Base-by-base conservation (phyloP, 1,140 invertebrate genomes). In the Stegodyphus mimosarum region DNA sequence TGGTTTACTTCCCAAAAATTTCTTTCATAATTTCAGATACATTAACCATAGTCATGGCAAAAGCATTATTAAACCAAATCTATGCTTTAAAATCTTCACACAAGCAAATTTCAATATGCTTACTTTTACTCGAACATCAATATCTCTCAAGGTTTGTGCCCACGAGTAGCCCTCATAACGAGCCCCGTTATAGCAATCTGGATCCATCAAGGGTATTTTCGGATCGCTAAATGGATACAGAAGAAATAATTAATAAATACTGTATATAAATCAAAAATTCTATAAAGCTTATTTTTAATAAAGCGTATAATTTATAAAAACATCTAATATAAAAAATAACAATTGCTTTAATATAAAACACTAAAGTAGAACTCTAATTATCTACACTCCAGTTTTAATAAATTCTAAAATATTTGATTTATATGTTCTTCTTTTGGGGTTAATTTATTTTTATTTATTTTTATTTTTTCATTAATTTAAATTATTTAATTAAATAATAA, bases 171-270 rank as follows among this genome's bases (percentile, higher is more conserved):
- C 93, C 1, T 95, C 93, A 88, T 93, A 92, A 4, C 92, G 89
- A 15, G 94, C 94, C 49, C 96, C 96, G 91, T 97, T 97, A 88
- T 96, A 96, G 87, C 93, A 93, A 84, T 96, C 94, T 52, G 90
- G 89, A 90, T 50, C 76, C 81, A 84, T 84, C 17, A 69, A 13
- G 10, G 72, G 51, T 49, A 70, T 33, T 64, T 81, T 73, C 49
- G 55, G 55, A 18, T 81, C 79, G 13, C 79, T 81, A 63, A 53
- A 69, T 33, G 33, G 33, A 33, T 33, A 33, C 33, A 33, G 33
- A 33, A 33, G 33, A 33, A 33, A 33, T 33, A 33, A 33, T 33
- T 33, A 33, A 33, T 33, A 33, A 33, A 33, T 33, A 33, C 33
- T 33, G 33, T 33, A 33, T 33, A 33, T 33, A 33, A 33, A 1